Base-by-base conservation (phyloP, 2,888 invertebrate genomes). In the Notodonta dromedarius region DNA sequence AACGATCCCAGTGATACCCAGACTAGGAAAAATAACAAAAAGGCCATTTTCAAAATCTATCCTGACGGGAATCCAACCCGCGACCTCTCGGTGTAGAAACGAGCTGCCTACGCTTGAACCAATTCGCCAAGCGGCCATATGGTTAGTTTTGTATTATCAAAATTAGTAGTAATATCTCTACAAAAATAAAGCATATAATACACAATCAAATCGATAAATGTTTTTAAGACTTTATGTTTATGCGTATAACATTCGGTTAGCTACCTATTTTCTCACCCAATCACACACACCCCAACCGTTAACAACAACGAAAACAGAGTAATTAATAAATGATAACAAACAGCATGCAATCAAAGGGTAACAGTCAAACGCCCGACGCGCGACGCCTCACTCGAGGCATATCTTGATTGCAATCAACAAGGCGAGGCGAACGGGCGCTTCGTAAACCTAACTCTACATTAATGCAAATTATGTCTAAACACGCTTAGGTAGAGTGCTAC, bases 391-490 rank as follows among this genome's bases (percentile, higher is more conserved):
- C 50, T 50, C 50, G 5, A 32, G 13, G 24, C 52, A 52, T 32
- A 52, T 32, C 32, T 52, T 52, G 52, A 52, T 52, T 52, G 52
- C 52, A 32, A 52, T 52, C 12, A 52, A 52, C 52, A 12, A 32
- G 13, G 35, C 32, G 35, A 12, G 52, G 7, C 16, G 52, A 52
- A 52, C 52, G 52, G 14, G 52, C 13, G 52, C 32, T 13, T 52
- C 32, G 13, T 8, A 32, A 12, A 52, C 12, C 16, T 16, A 16
- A 50, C 14, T 16, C 52, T 13, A 8, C 12, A 52, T 52, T 52
- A 32, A 52, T 52, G 51, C 51, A 51, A 60, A 60, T 56, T 52
- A 52, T 40, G 13, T n/a, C n/a, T 9, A 40, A 55, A 50, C 60
- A 59, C 56, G 59, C 59, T 51, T 14, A 58, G 42, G 42, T 42